A percentile compares a stretch with the other conserved stretches of the same genome.
Conservation (phyloP, 2,797 vertebrate species). For the Fistularia commersonii region DNA sequence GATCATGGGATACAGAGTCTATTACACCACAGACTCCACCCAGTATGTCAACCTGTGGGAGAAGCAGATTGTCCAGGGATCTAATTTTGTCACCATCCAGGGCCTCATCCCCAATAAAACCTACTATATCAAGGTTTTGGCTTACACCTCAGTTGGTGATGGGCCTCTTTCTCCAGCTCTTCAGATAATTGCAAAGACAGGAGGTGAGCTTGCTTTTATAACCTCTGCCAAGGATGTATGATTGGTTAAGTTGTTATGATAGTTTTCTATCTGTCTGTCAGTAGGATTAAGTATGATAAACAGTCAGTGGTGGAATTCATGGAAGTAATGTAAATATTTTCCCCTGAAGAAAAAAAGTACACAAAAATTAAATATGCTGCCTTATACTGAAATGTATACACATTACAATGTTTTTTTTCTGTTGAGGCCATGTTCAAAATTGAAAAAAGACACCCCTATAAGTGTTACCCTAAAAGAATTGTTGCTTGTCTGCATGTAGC, state of each 20-base stretch:
- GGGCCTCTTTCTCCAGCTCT: constrained; percentile 95
- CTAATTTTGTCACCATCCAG: constrained; percentile 93
- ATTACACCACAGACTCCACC: constrained; percentile 90
- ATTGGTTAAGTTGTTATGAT: too few species aligned
- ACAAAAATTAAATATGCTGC: too few species aligned
- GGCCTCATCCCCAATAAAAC: constrained; percentile 93
- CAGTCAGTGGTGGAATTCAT: too few species aligned
- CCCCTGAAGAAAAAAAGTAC: too few species aligned
- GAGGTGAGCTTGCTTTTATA: constrained; percentile 78
- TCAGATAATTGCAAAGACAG: constrained; percentile 97
- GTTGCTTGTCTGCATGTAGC: not conserved
- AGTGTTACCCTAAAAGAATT: not conserved
- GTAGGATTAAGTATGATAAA: too few species aligned
- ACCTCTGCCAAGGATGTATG: too few species aligned
- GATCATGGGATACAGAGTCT: constrained; percentile 96
- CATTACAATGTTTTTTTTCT: too few species aligned
- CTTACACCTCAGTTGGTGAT: constrained; percentile 96
- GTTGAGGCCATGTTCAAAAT: too few species aligned
- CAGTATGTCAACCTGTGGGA: constrained; percentile 94
- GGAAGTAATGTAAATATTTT: too few species aligned
- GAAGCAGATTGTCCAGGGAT: constrained; percentile 93
- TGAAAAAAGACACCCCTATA: constrained; percentile 5
- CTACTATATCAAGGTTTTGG: constrained; percentile 95
- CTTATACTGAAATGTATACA: too few species aligned
- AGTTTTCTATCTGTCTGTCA: too few species aligned